Percentiles rank a stretch among this genome's conserved stretches.
These are phyloP conservation scores for Thera britannica DNA, from an alignment of 2,888 invertebrate genomes.

Conservation along the genomic window DNA sequence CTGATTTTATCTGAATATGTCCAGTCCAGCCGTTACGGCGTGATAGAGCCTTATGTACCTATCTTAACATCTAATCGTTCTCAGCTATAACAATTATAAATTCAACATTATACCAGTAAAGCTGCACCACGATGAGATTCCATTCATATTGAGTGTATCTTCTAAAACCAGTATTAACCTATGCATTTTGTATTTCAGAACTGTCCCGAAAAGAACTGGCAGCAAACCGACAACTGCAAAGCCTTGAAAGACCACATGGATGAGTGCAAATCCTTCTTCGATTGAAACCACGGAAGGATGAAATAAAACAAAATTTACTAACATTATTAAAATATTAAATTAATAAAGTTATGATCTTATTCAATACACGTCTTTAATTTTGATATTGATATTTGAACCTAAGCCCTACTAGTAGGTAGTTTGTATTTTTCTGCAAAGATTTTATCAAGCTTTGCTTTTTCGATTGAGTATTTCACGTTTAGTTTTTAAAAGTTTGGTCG, in stretches of 20 bases:
- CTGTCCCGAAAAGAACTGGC: slow-evolving; percentile 59
- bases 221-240: slow-evolving; percentile 54
- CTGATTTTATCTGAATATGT: no score
- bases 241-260: slow-evolving; percentile 56
- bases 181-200: slow-evolving; percentile 54
- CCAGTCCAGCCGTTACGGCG: no score
- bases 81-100: no score
- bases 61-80: no score
- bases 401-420: background rate
- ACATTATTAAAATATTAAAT: background rate
- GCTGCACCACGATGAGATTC: no score
- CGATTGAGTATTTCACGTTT: no score
- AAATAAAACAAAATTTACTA: background rate
- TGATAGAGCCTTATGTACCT: no score
- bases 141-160: no score
- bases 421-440: no score
- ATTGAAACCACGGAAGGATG: slow-evolving; percentile 10
- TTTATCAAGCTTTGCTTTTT: no score
- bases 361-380: background rate
- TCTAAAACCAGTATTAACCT: background rate
- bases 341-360: background rate
- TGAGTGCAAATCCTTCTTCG: slow-evolving; percentile 48
- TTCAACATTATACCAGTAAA: no score
- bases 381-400: background rate
- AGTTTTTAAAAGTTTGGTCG: no score